Evolutionary conservation across 2,113 vertebrate species (phyloP), one percentile per base, ranked within the genome.

Genomic region (Coturnix japonica): DNA sequence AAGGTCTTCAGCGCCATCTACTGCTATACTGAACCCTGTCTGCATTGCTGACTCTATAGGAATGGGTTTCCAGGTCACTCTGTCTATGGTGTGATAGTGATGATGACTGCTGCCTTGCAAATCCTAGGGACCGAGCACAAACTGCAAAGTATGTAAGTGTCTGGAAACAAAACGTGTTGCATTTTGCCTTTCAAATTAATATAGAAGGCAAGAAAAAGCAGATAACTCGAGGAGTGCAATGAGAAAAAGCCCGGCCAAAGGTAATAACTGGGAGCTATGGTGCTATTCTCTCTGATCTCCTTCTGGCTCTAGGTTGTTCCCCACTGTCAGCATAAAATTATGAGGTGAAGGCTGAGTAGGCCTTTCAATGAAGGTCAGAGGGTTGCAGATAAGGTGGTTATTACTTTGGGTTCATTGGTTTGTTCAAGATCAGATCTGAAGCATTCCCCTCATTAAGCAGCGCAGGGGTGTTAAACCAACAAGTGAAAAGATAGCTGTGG

Each of bases 1-100:
- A 82, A 92, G 84, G 47, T 59, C 75, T 92, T 87, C 91, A 94
- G 94, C 91, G 91, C 95, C 95, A 96, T 71, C 96, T 96, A 30
- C 91, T 94, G 96, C 89, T 49, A 20, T 0, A 2, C 26, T 35
- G 41, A 10, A 2, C n/a, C 74, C 67, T 43, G 80, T 10, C 11
- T 90, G 6, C 63, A 18, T 10, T 19, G 21, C 33, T 23, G 53
- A 76, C 44, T 37, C 56, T 85, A 41, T 67, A 21, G 87, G 49
- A 82, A 35, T 13, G n/a, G 25, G 9, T 23, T 61, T 35, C 22
- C 54, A 57, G 33, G 43, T 19, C 6, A 2, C 13, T 46, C 70
- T 17, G 6, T 47, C 60, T 30, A 31, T 49, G 61, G 39, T 26
- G 39, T 26, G 60, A 31, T 44, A 46, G 41, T 9, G 60, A 37